phyloP scores from a whole-genome alignment of 2,888 invertebrate genomes.

The Dendrolimus houi region DNA sequence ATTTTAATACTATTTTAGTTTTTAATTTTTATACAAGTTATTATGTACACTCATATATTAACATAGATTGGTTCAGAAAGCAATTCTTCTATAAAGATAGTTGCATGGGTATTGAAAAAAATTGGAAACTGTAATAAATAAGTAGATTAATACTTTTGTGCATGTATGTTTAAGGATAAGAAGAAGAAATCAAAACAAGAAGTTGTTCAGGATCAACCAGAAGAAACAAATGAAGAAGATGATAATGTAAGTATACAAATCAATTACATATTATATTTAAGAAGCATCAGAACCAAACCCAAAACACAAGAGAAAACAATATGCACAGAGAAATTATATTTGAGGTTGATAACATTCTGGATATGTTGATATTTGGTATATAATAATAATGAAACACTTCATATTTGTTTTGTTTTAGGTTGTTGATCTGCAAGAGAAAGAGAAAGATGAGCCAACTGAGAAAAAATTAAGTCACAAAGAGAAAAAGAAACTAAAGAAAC shows the following conservation, averaged over 20 bases:
- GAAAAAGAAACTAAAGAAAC: conserved; percentile 92
- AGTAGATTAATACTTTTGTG: conserved; percentile 3
- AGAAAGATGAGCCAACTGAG: conserved; percentile 61
- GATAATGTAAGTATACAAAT: conserved; percentile 31
- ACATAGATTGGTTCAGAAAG: too few species aligned
- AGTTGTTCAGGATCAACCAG: conserved; percentile 18
- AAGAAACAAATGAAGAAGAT: conserved; percentile 33
- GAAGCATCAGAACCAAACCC: background rate
- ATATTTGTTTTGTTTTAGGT: conserved; percentile 16
- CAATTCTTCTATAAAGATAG: too few species aligned
- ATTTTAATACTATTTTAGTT: too few species aligned
- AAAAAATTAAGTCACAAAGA: conserved; percentile 93
- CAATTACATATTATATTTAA: background rate
- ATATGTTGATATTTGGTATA: too few species aligned
- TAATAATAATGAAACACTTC: too few species aligned
- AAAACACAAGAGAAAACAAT: too few species aligned
- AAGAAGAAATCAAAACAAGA: conserved; percentile 28
- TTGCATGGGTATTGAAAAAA: too few species aligned
- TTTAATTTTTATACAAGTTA: too few species aligned
- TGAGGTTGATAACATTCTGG: too few species aligned
- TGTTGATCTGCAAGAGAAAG: conserved; percentile 28
- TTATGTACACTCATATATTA: too few species aligned
- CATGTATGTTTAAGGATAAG: conserved; percentile 25
- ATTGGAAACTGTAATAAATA: background rate
- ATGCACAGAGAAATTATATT: too few species aligned